Percentiles rank a stretch among this genome's conserved stretches.
Conservation (phyloP, 1,140 invertebrate species). For the Laodelphax striatellus region DNA sequence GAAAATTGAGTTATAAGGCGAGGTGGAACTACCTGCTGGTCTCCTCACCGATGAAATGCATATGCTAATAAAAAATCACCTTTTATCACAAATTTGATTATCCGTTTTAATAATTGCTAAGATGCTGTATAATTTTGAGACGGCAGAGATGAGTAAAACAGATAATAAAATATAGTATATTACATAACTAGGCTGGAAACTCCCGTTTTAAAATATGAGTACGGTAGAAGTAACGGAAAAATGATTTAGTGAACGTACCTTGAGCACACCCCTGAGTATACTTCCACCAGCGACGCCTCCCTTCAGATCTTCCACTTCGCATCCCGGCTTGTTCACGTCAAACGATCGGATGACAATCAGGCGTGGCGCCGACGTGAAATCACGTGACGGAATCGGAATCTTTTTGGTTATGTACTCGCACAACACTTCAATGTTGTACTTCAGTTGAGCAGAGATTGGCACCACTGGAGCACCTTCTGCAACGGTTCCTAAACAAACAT, state of each 20-base stretch:
- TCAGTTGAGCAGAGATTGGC: conserved; percentile 97
- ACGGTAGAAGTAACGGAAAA: too few species aligned
- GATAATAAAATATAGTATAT: too few species aligned
- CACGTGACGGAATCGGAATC: conserved; percentile 89
- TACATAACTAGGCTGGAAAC: too few species aligned
- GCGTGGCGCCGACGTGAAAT: conserved; percentile 91
- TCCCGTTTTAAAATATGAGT: too few species aligned
- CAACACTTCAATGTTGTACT: conserved; percentile 98
- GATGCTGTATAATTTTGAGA: too few species aligned
- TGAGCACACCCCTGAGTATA: conserved; percentile 89
- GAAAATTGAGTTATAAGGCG: too few species aligned
- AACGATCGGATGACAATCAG: conserved; percentile 98
- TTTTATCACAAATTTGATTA: too few species aligned
- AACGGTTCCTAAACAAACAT: conserved; percentile 66
- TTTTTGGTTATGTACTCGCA: conserved; percentile 98
- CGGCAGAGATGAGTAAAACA: too few species aligned
- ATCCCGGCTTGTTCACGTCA: conserved; percentile 99
- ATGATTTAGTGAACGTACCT: conserved; percentile 38
- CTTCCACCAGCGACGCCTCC: conserved; percentile 98
- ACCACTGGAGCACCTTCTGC: conserved; percentile 97
- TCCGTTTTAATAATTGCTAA: too few species aligned
- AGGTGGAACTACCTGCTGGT: too few species aligned
- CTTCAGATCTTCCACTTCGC: conserved; percentile 95
- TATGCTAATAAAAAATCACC: too few species aligned
- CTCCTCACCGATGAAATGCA: too few species aligned